These are phyloP conservation scores for Sarcophaga peregrina DNA, from an alignment of 1,140 invertebrate genomes.

Conservation along the genomic window DNA sequence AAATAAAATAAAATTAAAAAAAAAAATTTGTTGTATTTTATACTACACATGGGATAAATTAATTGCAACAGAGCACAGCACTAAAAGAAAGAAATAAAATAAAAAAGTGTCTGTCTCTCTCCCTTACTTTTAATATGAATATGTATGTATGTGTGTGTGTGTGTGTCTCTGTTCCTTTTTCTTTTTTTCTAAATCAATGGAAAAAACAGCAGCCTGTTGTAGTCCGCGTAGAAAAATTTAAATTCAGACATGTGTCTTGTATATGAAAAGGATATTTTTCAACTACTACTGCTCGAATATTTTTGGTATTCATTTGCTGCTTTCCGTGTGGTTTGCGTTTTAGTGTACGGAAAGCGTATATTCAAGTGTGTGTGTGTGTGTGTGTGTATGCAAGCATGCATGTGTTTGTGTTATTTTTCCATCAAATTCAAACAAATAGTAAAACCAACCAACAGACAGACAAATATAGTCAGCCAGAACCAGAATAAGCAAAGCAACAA, in stretches of 20 bases:
- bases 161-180: not conserved
- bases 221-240: slow-evolving; percentile 3
- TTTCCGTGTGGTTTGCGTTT: not conserved
- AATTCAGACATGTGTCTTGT: slow-evolving; percentile 18
- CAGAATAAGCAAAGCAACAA: not conserved
- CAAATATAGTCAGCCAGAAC: not conserved
- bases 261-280: slow-evolving; percentile 18
- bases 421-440: slow-evolving; percentile 6
- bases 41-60: too few species aligned
- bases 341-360: not conserved
- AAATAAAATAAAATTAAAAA: not conserved
- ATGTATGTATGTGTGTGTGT: too few species aligned
- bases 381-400: not conserved
- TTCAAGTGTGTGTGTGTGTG: not conserved
- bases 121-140: too few species aligned
- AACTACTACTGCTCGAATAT: slow-evolving; percentile 1
- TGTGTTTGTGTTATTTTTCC: not conserved
- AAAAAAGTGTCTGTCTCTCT: too few species aligned
- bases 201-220: not conserved
- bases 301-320: not conserved
- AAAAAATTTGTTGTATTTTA: too few species aligned
- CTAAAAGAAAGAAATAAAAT: too few species aligned
- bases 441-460: not conserved
- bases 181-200: not conserved
- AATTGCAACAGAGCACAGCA: too few species aligned